A percentile compares a stretch with the other conserved stretches of the same genome.
phyloP scores from a whole-genome alignment of 2,888 invertebrate species.

The Autographa pulchrina region DNA sequence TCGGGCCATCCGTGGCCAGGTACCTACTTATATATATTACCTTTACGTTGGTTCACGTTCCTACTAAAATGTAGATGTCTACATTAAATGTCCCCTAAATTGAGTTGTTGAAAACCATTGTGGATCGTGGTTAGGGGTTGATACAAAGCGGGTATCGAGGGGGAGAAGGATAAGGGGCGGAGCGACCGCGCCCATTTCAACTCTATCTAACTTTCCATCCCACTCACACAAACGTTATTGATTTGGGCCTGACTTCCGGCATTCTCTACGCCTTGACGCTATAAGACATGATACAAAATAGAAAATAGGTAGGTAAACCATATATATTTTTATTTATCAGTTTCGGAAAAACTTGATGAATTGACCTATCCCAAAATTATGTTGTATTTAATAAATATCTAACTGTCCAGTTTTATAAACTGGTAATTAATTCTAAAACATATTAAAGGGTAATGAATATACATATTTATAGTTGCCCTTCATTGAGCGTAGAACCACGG shows the following conservation, averaged over 20 bases:
- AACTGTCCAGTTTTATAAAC: too few species aligned
- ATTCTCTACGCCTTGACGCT: slow-evolving; percentile 39
- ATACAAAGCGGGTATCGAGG: slow-evolving; percentile 36
- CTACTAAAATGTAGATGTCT: slow-evolving; percentile 26
- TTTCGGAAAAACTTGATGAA: too few species aligned
- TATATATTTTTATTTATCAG: neutral
- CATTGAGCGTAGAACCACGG: too few species aligned
- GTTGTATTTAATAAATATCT: too few species aligned
- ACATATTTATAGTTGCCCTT: too few species aligned
- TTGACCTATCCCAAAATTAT: too few species aligned
- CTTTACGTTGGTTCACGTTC: neutral
- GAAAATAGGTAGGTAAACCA: neutral
- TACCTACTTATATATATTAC: neutral
- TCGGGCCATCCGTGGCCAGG: neutral
- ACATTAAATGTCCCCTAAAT: slow-evolving; percentile 57
- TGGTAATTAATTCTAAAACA: too few species aligned
- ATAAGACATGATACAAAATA: slow-evolving; percentile 14
- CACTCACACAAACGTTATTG: slow-evolving; percentile 76
- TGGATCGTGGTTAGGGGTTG: slow-evolving; percentile 56
- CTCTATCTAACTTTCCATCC: slow-evolving; percentile 63
- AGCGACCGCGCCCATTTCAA: slow-evolving; percentile 70
- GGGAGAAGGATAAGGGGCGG: slow-evolving; percentile 58
- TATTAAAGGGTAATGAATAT: too few species aligned
- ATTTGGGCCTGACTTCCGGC: slow-evolving; percentile 72
- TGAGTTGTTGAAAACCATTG: slow-evolving; percentile 61